Percentiles rank a stretch among this genome's conserved stretches.
Conservation (phyloP, 2,797 vertebrate species). For the Bradypus variegatus region DNA sequence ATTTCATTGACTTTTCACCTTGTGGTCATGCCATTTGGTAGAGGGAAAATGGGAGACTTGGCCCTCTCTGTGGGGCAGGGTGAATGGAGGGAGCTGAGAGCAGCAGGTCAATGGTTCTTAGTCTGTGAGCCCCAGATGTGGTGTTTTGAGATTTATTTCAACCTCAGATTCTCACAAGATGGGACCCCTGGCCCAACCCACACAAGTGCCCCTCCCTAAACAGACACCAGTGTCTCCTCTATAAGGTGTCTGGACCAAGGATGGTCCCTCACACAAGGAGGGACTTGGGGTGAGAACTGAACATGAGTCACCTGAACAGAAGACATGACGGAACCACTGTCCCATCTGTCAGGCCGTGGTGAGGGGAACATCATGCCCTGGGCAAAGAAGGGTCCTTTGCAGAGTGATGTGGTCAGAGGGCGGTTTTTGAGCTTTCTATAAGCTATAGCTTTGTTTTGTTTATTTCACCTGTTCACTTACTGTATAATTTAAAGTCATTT, state of each 20-base stretch:
- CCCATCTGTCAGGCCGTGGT: constrained; percentile 7
- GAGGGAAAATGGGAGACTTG: not conserved
- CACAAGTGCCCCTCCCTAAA: not conserved
- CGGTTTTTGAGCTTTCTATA: constrained; percentile 61
- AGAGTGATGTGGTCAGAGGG: constrained; percentile 47
- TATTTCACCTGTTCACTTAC: constrained; percentile 74
- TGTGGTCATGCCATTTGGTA: not conserved
- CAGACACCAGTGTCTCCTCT: not conserved
- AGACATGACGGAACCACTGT: not conserved
- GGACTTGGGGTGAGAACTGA: not conserved
- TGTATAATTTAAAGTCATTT: constrained; percentile 72
- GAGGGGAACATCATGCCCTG: constrained; percentile 1
- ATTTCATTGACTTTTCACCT: not conserved
- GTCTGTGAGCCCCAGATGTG: not conserved
- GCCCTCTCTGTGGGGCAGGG: not conserved
- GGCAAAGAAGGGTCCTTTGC: constrained; percentile 28
- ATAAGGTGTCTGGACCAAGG: not conserved
- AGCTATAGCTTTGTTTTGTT: constrained; percentile 70
- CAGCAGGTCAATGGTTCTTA: not conserved
- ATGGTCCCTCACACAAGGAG: not conserved
- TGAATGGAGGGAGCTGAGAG: not conserved
- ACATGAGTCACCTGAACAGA: not conserved
- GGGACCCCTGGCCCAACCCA: not conserved
- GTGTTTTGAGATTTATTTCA: not conserved
- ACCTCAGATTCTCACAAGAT: not conserved